These are phyloP conservation scores for Lophotriccus pileatus DNA, from an alignment of 2,797 vertebrate species.

Conservation along the genomic window DNA sequence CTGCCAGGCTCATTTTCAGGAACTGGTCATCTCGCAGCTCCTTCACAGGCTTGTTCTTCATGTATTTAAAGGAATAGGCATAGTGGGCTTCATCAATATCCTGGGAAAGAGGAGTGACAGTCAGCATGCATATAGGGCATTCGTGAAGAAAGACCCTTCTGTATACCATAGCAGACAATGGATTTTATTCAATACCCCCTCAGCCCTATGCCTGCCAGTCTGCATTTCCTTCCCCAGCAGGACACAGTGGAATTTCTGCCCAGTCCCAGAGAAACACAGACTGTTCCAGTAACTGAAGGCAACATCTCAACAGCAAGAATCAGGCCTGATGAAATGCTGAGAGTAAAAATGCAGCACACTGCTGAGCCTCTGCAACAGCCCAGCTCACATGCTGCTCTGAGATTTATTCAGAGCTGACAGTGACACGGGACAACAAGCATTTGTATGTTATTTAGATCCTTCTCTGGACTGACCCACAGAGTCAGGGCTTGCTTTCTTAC, in stretches of 20 bases:
- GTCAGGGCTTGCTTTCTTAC: constrained; percentile 66
- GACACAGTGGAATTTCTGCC: background rate
- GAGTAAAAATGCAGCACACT: background rate
- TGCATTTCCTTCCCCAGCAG: constrained; percentile 32
- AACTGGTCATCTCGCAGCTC: constrained; percentile 97
- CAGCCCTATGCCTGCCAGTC: background rate
- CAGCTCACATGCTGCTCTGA: background rate
- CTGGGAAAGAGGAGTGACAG: constrained; percentile 69
- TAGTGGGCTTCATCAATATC: constrained; percentile 97
- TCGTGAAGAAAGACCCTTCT: background rate
- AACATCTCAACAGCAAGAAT: background rate
- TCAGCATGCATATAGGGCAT: background rate
- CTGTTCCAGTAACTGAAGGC: background rate
- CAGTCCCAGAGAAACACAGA: background rate
- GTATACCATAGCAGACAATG: background rate
- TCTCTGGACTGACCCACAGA: background rate
- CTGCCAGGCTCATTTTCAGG: constrained; percentile 94
- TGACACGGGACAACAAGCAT: background rate
- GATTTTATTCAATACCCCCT: background rate
- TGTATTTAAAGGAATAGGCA: constrained; percentile 96
- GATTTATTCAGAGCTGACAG: background rate
- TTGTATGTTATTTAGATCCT: background rate
- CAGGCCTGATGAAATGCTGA: background rate
- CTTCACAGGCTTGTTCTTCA: constrained; percentile 98
- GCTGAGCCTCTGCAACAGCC: background rate